A percentile compares a stretch with the other conserved stretches of the same genome.
phyloP scores from a whole-genome alignment of 2,113 vertebrate species.

The Cololabis saira region DNA sequence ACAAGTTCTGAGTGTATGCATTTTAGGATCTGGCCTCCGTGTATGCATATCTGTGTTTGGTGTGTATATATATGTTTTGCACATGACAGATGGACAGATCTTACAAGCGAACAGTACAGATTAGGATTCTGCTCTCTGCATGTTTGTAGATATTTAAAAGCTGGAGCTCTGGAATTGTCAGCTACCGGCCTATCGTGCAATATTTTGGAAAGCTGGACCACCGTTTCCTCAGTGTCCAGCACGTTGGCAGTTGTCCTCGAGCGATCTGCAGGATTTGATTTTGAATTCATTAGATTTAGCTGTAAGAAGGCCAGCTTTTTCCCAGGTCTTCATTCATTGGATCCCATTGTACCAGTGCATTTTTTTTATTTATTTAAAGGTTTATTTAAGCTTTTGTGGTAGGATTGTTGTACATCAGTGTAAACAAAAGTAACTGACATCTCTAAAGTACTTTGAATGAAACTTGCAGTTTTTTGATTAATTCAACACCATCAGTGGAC shows the following conservation, averaged over 20 bases:
- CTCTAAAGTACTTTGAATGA: too few relatives aligned
- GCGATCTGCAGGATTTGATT: slow-evolving; percentile 17
- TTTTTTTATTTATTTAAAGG: too few relatives aligned
- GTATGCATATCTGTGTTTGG: neutral
- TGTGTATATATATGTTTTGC: slow-evolving; percentile 7
- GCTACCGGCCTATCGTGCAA: slow-evolving; percentile 4
- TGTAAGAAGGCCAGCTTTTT: too few relatives aligned
- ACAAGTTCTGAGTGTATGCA: neutral
- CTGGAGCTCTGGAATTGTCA: slow-evolving; percentile 26
- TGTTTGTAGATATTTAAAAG: slow-evolving; percentile 44
- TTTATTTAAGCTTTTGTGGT: too few relatives aligned
- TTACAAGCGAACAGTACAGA: slow-evolving; percentile 55
- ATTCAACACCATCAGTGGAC: too few relatives aligned
- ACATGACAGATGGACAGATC: slow-evolving; percentile 64
- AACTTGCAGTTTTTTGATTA: too few relatives aligned
- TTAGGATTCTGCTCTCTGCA: slow-evolving; percentile 43
- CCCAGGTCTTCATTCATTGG: too few relatives aligned
- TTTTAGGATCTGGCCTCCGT: neutral
- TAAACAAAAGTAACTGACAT: too few relatives aligned
- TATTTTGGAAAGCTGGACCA: slow-evolving; percentile 25
- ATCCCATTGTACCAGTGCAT: too few relatives aligned
- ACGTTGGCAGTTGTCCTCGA: slow-evolving; percentile 14
- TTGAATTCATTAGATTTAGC: slow-evolving; percentile 19
- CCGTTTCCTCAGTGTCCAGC: slow-evolving; percentile 22
- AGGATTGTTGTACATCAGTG: too few relatives aligned